A percentile compares a stretch with the other conserved stretches of the same genome.
Evolutionary conservation across 2,888 invertebrate species (phyloP).

Genomic region (Coleophora flavipennella): DNA sequence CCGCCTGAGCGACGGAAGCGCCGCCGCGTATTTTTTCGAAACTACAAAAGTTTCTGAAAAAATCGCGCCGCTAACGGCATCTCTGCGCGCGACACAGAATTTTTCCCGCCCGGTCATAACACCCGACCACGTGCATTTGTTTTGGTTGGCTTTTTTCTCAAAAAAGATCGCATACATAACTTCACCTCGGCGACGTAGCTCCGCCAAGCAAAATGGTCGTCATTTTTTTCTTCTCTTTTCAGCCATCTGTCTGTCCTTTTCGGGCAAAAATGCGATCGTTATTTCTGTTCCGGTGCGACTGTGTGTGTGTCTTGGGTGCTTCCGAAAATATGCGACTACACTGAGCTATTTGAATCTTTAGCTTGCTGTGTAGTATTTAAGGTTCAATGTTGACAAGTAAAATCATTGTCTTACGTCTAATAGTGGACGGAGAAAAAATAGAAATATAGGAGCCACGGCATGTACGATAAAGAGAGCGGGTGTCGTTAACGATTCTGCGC

Average conservation of each 20-base stretch:
- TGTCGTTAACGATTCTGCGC: slow-evolving; percentile 75
- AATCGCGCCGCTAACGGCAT: slow-evolving; percentile 63
- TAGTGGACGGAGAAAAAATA: slow-evolving; percentile 66
- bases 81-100: slow-evolving; percentile 60
- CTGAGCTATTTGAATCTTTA: slow-evolving; percentile 17
- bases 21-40: slow-evolving; percentile 55
- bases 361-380: slow-evolving; percentile 11
- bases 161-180: slow-evolving; percentile 68
- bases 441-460: slow-evolving; percentile 71
- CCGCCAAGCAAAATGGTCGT: slow-evolving; percentile 71
- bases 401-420: slow-evolving; percentile 60
- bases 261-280: slow-evolving; percentile 74
- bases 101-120: slow-evolving; percentile 67
- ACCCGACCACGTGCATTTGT: slow-evolving; percentile 71
- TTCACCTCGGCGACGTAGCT: slow-evolving; percentile 57
- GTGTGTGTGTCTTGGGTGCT: slow-evolving; percentile 58
- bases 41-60: slow-evolving; percentile 56
- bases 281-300: slow-evolving; percentile 70
- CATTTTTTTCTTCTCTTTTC: slow-evolving; percentile 74
- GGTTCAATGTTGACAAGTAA: slow-evolving; percentile 21
- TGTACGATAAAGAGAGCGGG: slow-evolving; percentile 71
- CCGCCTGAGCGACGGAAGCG: slow-evolving; percentile 41
- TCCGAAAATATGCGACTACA: slow-evolving; percentile 42
- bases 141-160: slow-evolving; percentile 68
- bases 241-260: slow-evolving; percentile 72